phyloP scores from a whole-genome alignment of 2,113 vertebrate genomes.

The Terrapene triunguis region DNA sequence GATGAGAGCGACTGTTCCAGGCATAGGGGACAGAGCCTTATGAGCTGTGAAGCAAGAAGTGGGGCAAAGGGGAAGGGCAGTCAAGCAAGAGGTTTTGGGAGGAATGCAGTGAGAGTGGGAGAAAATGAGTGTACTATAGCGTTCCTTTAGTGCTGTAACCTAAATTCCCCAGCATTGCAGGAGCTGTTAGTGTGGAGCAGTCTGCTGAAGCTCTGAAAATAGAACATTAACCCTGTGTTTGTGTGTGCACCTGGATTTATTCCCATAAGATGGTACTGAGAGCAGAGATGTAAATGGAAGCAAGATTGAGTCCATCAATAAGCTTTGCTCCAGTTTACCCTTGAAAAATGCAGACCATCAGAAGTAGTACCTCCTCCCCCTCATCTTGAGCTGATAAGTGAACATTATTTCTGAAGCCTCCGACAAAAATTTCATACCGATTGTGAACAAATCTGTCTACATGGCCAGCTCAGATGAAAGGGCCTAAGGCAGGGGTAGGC shows the following conservation, averaged over 20 bases:
- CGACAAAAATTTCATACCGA: not conserved
- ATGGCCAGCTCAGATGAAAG: not conserved
- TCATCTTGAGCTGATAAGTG: not conserved
- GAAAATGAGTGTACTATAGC: constrained; percentile 56
- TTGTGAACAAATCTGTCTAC: not conserved
- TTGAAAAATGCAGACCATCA: not conserved
- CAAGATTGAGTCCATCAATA: not conserved
- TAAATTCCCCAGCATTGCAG: not conserved
- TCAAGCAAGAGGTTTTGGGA: constrained; percentile 72
- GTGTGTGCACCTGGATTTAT: not conserved
- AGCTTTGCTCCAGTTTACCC: not conserved
- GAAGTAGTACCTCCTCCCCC: not conserved
- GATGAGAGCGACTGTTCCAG: constrained; percentile 37
- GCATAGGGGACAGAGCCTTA: constrained; percentile 32
- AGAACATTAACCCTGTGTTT: not conserved
- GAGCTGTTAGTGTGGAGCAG: not conserved
- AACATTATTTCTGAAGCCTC: not conserved
- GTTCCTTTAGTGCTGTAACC: constrained; percentile 22
- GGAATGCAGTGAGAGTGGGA: constrained; percentile 72
- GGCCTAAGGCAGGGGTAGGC: not conserved
- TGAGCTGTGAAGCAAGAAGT: constrained; percentile 57
- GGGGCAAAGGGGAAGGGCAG: constrained; percentile 69
- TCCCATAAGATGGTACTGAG: not conserved
- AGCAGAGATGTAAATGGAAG: not conserved
- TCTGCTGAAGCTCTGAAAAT: not conserved